phyloP scores from a whole-genome alignment of 2,888 invertebrate genomes.

The Nomada fabriciana region DNA sequence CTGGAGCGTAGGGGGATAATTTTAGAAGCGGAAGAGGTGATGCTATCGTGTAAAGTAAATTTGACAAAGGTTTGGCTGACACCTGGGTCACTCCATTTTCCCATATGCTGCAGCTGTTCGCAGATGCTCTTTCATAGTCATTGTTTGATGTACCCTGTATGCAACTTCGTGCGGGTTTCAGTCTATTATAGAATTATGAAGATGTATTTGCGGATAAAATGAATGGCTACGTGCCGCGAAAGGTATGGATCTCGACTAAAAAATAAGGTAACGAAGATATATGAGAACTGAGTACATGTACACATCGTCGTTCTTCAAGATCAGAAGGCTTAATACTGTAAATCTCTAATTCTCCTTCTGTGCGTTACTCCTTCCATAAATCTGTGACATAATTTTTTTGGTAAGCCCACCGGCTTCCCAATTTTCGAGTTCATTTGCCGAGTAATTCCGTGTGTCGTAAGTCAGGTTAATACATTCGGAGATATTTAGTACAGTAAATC shows the following conservation, averaged over 20 bases:
- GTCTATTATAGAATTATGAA: slow-evolving; percentile 13
- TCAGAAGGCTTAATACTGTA: not conserved
- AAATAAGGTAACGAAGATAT: slow-evolving; percentile 7
- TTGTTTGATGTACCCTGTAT: slow-evolving; percentile 16
- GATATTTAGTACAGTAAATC: too few species aligned
- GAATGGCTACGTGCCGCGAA: not conserved
- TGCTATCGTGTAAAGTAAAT: slow-evolving; percentile 25
- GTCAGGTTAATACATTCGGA: too few species aligned
- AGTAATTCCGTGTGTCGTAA: too few species aligned
- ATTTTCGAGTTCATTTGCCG: too few species aligned
- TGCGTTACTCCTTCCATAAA: not conserved
- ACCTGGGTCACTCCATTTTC: slow-evolving; percentile 41
- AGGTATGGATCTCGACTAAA: not conserved
- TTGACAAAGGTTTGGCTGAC: slow-evolving; percentile 15
- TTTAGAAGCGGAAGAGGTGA: slow-evolving; percentile 3
- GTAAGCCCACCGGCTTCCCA: too few species aligned
- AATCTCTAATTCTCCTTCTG: not conserved
- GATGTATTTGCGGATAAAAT: slow-evolving; percentile 4
- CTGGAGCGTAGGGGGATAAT: not conserved
- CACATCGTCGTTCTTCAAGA: too few species aligned
- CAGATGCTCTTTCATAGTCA: slow-evolving; percentile 16
- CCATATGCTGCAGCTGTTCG: slow-evolving; percentile 12
- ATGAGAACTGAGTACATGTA: not conserved
- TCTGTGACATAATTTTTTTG: too few species aligned
- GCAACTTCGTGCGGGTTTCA: not conserved